Evolutionary conservation across 2,797 vertebrate genomes (phyloP), one percentile per base, ranked within the genome.

Genomic region (Argya squamiceps): DNA sequence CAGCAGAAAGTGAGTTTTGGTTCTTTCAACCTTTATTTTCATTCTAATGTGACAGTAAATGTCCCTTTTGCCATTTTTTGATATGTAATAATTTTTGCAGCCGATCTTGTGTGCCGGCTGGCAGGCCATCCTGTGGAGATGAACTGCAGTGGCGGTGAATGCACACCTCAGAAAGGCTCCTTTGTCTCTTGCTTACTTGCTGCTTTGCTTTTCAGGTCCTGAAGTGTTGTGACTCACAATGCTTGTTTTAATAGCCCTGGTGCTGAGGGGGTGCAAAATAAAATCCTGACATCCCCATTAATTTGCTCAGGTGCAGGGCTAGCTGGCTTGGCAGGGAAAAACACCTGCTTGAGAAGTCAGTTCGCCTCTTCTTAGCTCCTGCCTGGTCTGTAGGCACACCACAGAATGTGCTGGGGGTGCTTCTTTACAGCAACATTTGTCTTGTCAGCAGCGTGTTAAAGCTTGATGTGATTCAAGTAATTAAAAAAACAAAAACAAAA

Each of bases 331-430:
- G 24, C 60, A 55, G n/a, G 65, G 36, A 49, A 70, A 58, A 76
- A 21, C 30, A 39, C 6, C 14, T 26, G 8, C 49, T 22, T 12
- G 30, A 52, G 56, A 68, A 78, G 32, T 19, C n/a, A 53, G 13
- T 46, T 68, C 2, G 2, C 27, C 43, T 24, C 70, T 74, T 30
- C 32, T 62, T 62, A 58, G 21, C 22, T 39, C 12, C 15, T 0
- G 0, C 2, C 5, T 44, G 0, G 0, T 22, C 9, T 30, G 27
- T 9, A 26, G 39, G 32, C 27, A 75, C 9, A 5, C 12, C 49
- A 32, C 7, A 43, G 58, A 67, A 64, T 1, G 4, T 0, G 2
- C 14, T 2, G 2, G 62, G 56, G 44, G 6, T 14, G 5, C 41
- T 82, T 76, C 60, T 79, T 80, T 24, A 64, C 19, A 71, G 34